Evolutionary conservation across 2,888 invertebrate species (phyloP), one percentile per base, ranked within the genome.

Genomic region (Crioceris asparagi): DNA sequence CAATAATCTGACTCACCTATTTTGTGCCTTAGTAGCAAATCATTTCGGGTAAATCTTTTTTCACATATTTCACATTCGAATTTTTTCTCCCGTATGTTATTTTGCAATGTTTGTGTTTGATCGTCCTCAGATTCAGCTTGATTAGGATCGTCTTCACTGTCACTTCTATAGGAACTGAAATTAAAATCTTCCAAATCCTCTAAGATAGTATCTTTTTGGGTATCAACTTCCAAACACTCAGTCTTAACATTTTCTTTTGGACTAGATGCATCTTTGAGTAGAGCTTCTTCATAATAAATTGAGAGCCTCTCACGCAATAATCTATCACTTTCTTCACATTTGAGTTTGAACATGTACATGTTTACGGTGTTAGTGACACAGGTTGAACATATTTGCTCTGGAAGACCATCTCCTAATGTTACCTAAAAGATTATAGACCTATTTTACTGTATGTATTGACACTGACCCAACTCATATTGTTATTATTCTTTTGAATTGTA

Each of bases 381-480:
- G 5, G 64, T 59, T 43, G 61, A 50, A 50, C 79, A 79, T 32
- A 79, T 62, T 36, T 67, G 67, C 50, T 75, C 72, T 1, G 78
- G 77, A 36, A 79, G 55, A 25, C 71, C 71, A 61, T 79, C 77
- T 26, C 68, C 68, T 12, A 59, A 43, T 11, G 60, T 57, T 36
- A 67, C 58, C 60, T 60, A 40, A 16, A 54, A 56, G 43, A 41
- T 7, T 21, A 21, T 21, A 21, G 21, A 21, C 10, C 6, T 21
- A 6, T 21, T 21, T 21, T 4, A 25, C 5, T 17, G 4, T 26
- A 18, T 29, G 10, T 34, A 36, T 32, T 21, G 17, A 31, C 27
- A 15, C 7, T 16, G 19, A 11, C n/a, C 11, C 8, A 4, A 29
- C 11, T 12, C n/a, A 33, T 8, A 33, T 12, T 33, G n/a, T n/a